Percentiles rank a stretch among this genome's conserved stretches.
Conservation (phyloP, 2,113 vertebrate genomes). For the Cyanocitta stelleri region DNA sequence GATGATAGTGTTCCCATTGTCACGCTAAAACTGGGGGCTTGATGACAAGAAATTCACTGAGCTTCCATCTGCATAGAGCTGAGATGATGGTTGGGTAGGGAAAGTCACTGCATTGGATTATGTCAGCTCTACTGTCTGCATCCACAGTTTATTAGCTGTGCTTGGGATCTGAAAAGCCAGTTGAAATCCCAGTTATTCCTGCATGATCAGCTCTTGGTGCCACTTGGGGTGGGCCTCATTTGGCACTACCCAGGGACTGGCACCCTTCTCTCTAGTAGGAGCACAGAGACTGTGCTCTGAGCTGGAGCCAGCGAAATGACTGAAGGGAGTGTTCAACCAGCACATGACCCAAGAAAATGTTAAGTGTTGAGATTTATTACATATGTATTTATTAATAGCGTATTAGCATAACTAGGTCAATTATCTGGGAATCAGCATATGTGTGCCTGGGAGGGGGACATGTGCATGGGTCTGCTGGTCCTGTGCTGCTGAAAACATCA, state of each 20-base stretch:
- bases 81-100: neutral
- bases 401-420: slow-evolving; percentile 42
- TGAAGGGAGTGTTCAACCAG: neutral
- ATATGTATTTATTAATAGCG: neutral
- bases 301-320: neutral
- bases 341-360: neutral
- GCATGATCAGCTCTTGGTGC: neutral
- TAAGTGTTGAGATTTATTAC: neutral
- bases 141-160: neutral
- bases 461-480: neutral
- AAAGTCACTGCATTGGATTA: neutral
- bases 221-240: neutral
- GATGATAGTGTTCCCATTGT: slow-evolving; percentile 52
- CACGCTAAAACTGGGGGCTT: slow-evolving; percentile 34
- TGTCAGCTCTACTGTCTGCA: neutral
- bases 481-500: slow-evolving; percentile 17
- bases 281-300: neutral
- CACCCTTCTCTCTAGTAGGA: neutral
- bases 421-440: slow-evolving; percentile 24
- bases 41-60: slow-evolving; percentile 1
- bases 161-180: neutral
- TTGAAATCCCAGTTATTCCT: neutral
- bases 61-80: slow-evolving; percentile 10
- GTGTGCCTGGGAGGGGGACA: neutral
- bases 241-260: neutral